A percentile compares a stretch with the other conserved stretches of the same genome.
Evolutionary conservation across 1,140 invertebrate species (phyloP).

Genomic region (Neodiprion lecontei): DNA sequence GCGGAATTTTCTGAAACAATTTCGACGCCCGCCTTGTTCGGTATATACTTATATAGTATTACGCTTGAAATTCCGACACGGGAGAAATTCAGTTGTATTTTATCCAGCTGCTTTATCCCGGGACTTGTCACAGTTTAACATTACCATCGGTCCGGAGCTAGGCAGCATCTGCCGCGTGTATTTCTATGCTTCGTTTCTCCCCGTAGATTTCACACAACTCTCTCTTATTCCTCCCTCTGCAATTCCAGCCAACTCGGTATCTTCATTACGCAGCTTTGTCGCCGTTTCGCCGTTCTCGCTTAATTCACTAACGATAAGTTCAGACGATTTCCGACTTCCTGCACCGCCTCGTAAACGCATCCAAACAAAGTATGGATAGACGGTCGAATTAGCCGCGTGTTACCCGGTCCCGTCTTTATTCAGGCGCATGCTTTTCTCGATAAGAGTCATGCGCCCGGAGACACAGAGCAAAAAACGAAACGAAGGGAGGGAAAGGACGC

Average conservation of each 20-base stretch:
- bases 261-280: conserved; percentile 36
- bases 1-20: background rate
- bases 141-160: conserved; percentile 49
- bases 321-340: conserved; percentile 26
- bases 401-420: too few relatives aligned
- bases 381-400: too few relatives aligned
- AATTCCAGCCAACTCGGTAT: conserved; percentile 14
- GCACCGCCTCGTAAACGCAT: too few relatives aligned
- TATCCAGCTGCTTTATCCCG: conserved; percentile 60
- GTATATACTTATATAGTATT: background rate
- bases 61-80: background rate
- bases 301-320: conserved; percentile 27
- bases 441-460: too few relatives aligned
- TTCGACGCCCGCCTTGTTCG: background rate
- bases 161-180: conserved; percentile 10
- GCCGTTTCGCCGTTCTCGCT: conserved; percentile 29
- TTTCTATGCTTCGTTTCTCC: conserved; percentile 10
- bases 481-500: background rate
- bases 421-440: too few relatives aligned
- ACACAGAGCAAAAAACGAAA: too few relatives aligned
- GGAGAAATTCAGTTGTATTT: conserved; percentile 58
- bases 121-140: conserved; percentile 60
- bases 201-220: conserved; percentile 10
- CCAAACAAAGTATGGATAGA: too few relatives aligned
- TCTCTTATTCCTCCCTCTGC: background rate